These are phyloP conservation scores for Scaptomyza cyrtandrae DNA, from an alignment of 2,888 invertebrate species.

Conservation along the genomic window DNA sequence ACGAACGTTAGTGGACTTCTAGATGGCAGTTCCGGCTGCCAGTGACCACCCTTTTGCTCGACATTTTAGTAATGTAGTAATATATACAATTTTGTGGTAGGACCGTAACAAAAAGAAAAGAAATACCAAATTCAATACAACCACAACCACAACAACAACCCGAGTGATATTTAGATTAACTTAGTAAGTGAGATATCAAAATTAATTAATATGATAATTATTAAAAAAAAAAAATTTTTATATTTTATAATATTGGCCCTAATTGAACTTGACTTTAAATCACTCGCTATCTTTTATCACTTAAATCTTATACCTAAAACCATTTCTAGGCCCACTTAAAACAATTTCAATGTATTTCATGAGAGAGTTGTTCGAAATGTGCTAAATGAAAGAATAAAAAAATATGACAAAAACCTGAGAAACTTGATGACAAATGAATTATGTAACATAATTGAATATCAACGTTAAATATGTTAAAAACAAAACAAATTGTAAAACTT, in stretches of 20 bases:
- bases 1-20: conserved; percentile 4
- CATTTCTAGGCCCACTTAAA: conserved; percentile 49
- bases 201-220: conserved; percentile 59
- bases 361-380: conserved; percentile 34
- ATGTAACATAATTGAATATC: conserved; percentile 53
- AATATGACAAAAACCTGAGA: conserved; percentile 51
- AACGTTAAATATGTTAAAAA: conserved; percentile 58
- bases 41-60: conserved; percentile 1
- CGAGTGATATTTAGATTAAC: conserved; percentile 83
- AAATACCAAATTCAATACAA: conserved; percentile 33
- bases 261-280: conserved; percentile 38
- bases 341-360: conserved; percentile 20
- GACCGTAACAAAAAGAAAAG: conserved; percentile 6
- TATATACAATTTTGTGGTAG: conserved; percentile 40
- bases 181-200: conserved; percentile 75
- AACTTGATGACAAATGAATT: conserved; percentile 29
- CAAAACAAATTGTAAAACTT: conserved; percentile 8
- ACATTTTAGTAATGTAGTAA: conserved; percentile 16
- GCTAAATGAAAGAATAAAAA: conserved; percentile 40
- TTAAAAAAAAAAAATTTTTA: conserved; percentile 7
- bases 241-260: conserved; percentile 24
- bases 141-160: conserved; percentile 46
- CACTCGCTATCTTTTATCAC: conserved; percentile 45
- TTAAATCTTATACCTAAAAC: conserved; percentile 9
- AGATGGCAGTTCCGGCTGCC: conserved; percentile 1